Evolutionary conservation across 1,140 invertebrate genomes (phyloP).

Genomic region (Drosophila kanapiae): DNA sequence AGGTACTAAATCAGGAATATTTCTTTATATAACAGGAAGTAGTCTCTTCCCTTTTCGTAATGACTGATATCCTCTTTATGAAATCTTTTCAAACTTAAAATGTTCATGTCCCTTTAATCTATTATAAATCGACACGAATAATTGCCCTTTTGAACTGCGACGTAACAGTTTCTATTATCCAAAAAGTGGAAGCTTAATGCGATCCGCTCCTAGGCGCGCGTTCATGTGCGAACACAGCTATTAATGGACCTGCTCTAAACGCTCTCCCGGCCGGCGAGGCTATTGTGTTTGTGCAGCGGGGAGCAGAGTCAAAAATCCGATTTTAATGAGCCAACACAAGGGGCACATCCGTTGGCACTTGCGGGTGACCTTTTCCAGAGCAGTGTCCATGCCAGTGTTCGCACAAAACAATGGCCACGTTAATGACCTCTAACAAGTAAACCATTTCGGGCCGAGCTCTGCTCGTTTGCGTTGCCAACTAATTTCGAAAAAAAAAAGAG

Average conservation of each 20-base stretch:
- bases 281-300: constrained; percentile 68
- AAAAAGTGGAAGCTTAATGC: constrained; percentile 7
- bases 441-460: constrained; percentile 50
- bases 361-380: constrained; percentile 71
- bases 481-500: constrained; percentile 49
- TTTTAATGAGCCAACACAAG: constrained; percentile 71
- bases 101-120: not conserved
- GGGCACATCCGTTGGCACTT: constrained; percentile 62
- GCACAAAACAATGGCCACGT: constrained; percentile 70
- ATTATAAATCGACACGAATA: constrained; percentile 10
- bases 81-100: not conserved
- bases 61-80: not conserved
- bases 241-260: constrained; percentile 60
- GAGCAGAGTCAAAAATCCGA: constrained; percentile 52
- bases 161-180: constrained; percentile 29
- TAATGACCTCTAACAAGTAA: constrained; percentile 83
- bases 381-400: constrained; percentile 31
- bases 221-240: constrained; percentile 57
- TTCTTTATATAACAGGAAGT: too few species aligned
- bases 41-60: too few species aligned
- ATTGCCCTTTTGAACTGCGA: constrained; percentile 18
- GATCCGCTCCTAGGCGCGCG: constrained; percentile 40
- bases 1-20: not conserved
- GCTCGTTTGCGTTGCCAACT: constrained; percentile 58
- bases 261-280: constrained; percentile 5